phyloP scores from a whole-genome alignment of 2,113 vertebrate genomes.

The Struthidea cinerea region DNA sequence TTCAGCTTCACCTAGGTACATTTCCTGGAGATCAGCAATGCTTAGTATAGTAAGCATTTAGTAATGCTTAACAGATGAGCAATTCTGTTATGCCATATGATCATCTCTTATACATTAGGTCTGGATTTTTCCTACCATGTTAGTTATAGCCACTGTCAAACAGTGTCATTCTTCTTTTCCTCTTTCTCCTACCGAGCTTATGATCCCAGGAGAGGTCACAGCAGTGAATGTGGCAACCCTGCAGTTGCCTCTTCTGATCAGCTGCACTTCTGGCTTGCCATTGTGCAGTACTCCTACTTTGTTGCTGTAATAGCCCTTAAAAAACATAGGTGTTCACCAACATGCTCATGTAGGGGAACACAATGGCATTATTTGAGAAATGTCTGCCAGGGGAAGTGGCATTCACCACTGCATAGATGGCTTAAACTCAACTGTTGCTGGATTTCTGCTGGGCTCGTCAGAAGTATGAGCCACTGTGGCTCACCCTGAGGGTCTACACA shows the following conservation, averaged over 20 bases:
- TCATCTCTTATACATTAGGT: not conserved
- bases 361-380: not conserved
- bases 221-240: not conserved
- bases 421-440: not conserved
- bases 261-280: not conserved
- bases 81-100: slow-evolving; percentile 2
- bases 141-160: not conserved
- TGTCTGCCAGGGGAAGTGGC: not conserved
- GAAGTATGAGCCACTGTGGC: not conserved
- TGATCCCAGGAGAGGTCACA: not conserved
- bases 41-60: slow-evolving; percentile 10
- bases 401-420: not conserved
- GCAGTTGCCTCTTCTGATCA: not conserved
- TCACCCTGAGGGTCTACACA: not conserved
- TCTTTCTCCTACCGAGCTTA: not conserved
- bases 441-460: not conserved
- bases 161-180: not conserved
- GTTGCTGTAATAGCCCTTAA: not conserved
- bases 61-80: slow-evolving; percentile 48
- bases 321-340: not conserved
- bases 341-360: not conserved
- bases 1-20: slow-evolving; percentile 52
- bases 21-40: slow-evolving; percentile 49
- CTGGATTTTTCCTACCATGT: not conserved
- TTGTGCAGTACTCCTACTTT: not conserved